Conservation (phyloP, 2,888 invertebrate genomes). For the Ceraclea dissimilis region DNA sequence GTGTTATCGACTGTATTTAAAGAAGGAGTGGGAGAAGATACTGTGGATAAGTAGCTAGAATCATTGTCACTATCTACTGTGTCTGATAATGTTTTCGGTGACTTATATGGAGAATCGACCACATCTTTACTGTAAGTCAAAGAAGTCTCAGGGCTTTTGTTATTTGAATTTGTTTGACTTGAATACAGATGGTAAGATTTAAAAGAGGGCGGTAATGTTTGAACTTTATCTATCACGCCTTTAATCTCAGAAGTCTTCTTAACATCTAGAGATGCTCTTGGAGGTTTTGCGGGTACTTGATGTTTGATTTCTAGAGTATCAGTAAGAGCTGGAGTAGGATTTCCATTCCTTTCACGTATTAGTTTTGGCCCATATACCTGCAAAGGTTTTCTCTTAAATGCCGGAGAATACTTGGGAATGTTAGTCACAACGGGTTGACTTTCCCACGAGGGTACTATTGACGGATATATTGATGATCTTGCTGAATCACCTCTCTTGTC, state of each 20-base stretch:
- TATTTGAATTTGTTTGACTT: conserved; percentile 14
- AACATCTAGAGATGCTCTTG: conserved; percentile 33
- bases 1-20: conserved; percentile 56
- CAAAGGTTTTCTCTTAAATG: conserved; percentile 68
- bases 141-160: conserved; percentile 26
- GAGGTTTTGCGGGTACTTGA: conserved; percentile 29
- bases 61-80: conserved; percentile 74
- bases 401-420: conserved; percentile 74
- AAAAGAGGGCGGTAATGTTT: conserved; percentile 24
- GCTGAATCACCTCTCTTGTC: background rate
- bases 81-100: conserved; percentile 18
- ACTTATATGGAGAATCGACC: conserved; percentile 14
- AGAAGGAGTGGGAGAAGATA: conserved; percentile 65
- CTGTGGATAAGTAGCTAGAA: conserved; percentile 70
- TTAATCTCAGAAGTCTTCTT: conserved; percentile 31
- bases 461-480: conserved; percentile 18
- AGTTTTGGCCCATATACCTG: conserved; percentile 49
- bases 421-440: conserved; percentile 38
- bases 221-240: conserved; percentile 13
- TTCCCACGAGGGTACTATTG: conserved; percentile 35
- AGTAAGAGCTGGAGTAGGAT: conserved; percentile 12
- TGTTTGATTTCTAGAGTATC: conserved; percentile 24
- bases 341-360: conserved; percentile 21
- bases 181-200: conserved; percentile 21
- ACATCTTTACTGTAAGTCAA: conserved; percentile 35